Evolutionary conservation across 2,113 vertebrate species (phyloP).

Genomic region (Amblyornis subalaris): DNA sequence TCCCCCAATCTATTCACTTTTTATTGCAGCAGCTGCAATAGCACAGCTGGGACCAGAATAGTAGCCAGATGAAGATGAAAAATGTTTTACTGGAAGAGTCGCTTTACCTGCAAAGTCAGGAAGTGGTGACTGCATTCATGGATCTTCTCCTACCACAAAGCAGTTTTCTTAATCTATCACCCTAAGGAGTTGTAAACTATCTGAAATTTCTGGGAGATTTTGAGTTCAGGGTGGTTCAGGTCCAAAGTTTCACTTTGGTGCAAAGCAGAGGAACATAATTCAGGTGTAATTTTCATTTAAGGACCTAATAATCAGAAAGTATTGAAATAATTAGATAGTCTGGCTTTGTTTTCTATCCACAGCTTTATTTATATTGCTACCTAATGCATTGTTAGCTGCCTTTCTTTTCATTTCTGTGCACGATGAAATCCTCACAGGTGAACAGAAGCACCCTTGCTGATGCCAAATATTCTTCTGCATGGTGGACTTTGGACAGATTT

Average conservation of each 20-base stretch:
- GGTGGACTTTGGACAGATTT: neutral
- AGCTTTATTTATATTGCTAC: neutral
- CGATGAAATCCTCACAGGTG: neutral
- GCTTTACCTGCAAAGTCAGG: slow-evolving; percentile 4
- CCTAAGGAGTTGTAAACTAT: neutral
- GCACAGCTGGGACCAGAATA: slow-evolving; percentile 22
- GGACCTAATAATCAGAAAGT: neutral
- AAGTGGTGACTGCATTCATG: neutral
- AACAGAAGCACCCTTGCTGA: neutral
- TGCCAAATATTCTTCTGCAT: neutral
- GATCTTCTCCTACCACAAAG: neutral
- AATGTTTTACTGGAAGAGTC: slow-evolving; percentile 27
- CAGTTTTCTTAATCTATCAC: neutral
- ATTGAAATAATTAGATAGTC: neutral
- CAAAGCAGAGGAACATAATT: neutral
- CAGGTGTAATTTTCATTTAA: neutral
- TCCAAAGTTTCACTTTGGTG: neutral
- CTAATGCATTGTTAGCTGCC: neutral
- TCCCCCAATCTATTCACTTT: neutral
- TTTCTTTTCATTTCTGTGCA: neutral
- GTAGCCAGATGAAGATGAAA: slow-evolving; percentile 12
- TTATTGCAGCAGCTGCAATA: slow-evolving; percentile 21
- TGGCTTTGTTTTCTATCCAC: neutral
- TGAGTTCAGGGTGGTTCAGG: neutral
- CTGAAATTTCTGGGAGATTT: neutral